Conservation (phyloP, 2,888 invertebrate genomes). For the Sphaerophoria taeniata region DNA sequence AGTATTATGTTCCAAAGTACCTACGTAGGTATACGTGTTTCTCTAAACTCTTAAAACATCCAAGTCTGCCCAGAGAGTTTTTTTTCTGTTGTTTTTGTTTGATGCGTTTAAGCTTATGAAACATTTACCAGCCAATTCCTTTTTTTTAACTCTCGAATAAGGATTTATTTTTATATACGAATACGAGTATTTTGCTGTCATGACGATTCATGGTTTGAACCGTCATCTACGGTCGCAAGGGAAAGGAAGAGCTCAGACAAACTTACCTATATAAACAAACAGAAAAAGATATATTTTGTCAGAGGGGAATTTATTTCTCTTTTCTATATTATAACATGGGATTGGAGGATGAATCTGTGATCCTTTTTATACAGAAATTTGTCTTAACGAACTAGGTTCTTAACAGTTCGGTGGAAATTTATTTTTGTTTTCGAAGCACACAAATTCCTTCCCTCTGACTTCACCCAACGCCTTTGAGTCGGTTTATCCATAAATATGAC, state of each 20-base stretch:
- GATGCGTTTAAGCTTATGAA: conserved; percentile 47
- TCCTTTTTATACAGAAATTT: conserved; percentile 27
- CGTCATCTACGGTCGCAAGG: conserved; percentile 40
- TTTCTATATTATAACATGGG: conserved; percentile 17
- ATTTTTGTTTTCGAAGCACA: background rate
- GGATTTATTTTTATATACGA: background rate
- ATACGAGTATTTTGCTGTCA: conserved; percentile 16
- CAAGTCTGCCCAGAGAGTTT: conserved; percentile 29
- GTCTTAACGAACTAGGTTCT: too few relatives aligned
- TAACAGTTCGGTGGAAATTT: conserved; percentile 1
- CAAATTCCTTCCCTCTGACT: too few relatives aligned
- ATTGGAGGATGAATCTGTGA: conserved; percentile 29
- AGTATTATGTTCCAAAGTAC: conserved; percentile 44
- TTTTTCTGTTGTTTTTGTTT: too few relatives aligned
- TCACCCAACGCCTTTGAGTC: too few relatives aligned
- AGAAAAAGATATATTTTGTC: conserved; percentile 9
- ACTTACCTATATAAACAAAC: background rate
- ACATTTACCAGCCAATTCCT: conserved; percentile 45
- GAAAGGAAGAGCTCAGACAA: background rate
- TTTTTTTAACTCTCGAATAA: conserved; percentile 45
- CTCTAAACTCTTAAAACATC: background rate
- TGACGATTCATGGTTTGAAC: conserved; percentile 44
- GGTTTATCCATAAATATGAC: too few relatives aligned
- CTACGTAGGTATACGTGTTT: conserved; percentile 17
- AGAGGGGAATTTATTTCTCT: conserved; percentile 12